These are phyloP conservation scores for Hyles lineata DNA, from an alignment of 2,888 invertebrate genomes.

Conservation along the genomic window DNA sequence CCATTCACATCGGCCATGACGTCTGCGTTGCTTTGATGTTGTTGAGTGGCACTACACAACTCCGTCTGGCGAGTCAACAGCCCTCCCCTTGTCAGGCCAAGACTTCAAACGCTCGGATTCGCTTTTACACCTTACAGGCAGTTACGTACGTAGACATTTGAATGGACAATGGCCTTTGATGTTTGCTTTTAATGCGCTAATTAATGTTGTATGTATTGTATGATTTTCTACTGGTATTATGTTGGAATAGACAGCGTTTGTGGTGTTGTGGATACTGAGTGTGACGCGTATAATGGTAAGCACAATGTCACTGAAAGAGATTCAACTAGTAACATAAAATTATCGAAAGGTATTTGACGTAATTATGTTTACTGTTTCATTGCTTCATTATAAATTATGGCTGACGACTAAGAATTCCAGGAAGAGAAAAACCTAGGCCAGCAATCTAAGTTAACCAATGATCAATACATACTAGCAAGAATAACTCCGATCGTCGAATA, in stretches of 20 bases:
- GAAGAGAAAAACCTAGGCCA: no score
- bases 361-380: no score
- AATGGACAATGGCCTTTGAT: conserved; percentile 35
- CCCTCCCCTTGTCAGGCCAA: conserved; percentile 59
- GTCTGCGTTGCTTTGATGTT: conserved; percentile 68
- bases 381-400: no score
- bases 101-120: conserved; percentile 75
- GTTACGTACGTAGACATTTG: conserved; percentile 37
- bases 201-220: neutral
- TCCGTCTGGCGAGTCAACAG: conserved; percentile 70
- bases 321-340: no score
- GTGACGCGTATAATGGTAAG: no score
- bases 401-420: no score
- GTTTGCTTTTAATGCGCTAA: conserved; percentile 26
- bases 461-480: no score
- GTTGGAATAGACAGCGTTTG: neutral
- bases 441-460: no score
- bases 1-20: conserved; percentile 45
- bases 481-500: no score
- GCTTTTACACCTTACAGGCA: conserved; percentile 75
- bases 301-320: no score
- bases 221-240: neutral
- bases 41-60: conserved; percentile 68
- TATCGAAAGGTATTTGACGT: no score
- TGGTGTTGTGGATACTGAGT: neutral